Conservation (phyloP, 2,113 vertebrate species). For the Pterocles gutturalis region DNA sequence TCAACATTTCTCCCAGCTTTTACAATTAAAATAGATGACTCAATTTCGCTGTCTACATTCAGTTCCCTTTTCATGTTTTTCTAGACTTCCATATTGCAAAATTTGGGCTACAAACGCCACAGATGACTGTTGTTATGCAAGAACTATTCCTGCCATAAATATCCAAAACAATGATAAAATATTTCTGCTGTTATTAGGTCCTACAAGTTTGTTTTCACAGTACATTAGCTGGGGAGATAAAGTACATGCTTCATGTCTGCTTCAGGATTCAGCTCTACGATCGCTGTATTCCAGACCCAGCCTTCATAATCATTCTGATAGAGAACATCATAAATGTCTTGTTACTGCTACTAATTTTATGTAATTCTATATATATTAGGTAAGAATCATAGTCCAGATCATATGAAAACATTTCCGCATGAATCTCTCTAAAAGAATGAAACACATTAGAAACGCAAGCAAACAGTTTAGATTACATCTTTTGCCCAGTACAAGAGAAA, state of each 20-base stretch:
- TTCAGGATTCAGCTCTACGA: constrained; percentile 11
- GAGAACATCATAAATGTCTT: background rate
- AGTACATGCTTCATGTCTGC: constrained; percentile 7
- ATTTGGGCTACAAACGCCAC: background rate
- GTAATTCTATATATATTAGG: background rate
- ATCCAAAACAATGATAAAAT: constrained; percentile 58
- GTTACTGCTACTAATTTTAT: constrained; percentile 10
- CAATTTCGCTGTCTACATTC: constrained; percentile 55
- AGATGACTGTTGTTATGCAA: constrained; percentile 35
- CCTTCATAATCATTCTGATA: background rate
- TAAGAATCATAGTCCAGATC: background rate
- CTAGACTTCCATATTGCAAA: constrained; percentile 64
- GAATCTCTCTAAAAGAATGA: background rate
- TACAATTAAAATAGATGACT: constrained; percentile 61
- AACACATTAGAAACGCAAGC: background rate
- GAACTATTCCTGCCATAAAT: constrained; percentile 32
- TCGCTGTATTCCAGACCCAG: background rate
- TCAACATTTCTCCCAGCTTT: constrained; percentile 49
- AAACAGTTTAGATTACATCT: background rate
- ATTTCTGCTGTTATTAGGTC: constrained; percentile 57
- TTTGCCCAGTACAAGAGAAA: background rate
- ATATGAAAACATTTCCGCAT: background rate
- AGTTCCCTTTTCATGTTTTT: constrained; percentile 62
- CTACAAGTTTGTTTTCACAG: constrained; percentile 66
- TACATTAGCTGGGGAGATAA: constrained; percentile 45